These are phyloP conservation scores for Gymnoscopelus microlampas DNA, from an alignment of 2,797 vertebrate species.

Conservation along the genomic window DNA sequence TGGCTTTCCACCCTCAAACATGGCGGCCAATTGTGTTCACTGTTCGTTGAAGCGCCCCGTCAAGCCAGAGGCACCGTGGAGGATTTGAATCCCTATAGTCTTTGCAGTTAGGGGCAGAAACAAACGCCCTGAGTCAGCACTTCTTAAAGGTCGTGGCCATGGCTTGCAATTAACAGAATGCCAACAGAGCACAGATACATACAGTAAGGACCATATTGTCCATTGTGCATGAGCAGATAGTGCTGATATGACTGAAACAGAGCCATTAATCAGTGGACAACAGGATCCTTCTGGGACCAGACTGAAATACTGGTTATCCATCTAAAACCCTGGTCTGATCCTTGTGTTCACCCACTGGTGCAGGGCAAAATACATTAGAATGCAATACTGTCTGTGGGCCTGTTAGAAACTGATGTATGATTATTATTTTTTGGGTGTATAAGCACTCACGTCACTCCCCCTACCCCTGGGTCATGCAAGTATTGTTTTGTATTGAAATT, in stretches of 20 bases:
- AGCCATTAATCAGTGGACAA: slow-evolving; percentile 8
- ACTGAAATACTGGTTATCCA: neutral
- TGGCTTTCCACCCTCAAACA: no score
- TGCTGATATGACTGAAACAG: slow-evolving; percentile 8
- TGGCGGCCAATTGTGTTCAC: no score
- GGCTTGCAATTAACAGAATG: neutral
- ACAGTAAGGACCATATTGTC: slow-evolving; percentile 3
- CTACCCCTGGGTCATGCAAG: no score
- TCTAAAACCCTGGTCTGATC: slow-evolving; percentile 9
- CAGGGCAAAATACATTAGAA: slow-evolving; percentile 42
- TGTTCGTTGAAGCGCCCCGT: no score
- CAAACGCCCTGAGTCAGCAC: neutral
- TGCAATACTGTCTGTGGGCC: slow-evolving; percentile 48
- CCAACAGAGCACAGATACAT: slow-evolving; percentile 16
- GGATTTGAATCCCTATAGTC: no score
- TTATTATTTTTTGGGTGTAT: no score
- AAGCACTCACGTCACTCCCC: no score
- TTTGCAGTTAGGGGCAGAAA: no score
- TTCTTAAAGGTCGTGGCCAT: neutral
- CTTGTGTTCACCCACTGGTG: slow-evolving; percentile 38
- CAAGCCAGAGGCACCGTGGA: no score
- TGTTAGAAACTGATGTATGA: slow-evolving; percentile 21
- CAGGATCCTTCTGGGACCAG: neutral
- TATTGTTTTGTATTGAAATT: no score
- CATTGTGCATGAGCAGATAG: neutral